Evolutionary conservation across 1,140 invertebrate genomes (phyloP), one percentile per base, ranked within the genome.

Genomic region (Mycetomoellerius zeteki): DNA sequence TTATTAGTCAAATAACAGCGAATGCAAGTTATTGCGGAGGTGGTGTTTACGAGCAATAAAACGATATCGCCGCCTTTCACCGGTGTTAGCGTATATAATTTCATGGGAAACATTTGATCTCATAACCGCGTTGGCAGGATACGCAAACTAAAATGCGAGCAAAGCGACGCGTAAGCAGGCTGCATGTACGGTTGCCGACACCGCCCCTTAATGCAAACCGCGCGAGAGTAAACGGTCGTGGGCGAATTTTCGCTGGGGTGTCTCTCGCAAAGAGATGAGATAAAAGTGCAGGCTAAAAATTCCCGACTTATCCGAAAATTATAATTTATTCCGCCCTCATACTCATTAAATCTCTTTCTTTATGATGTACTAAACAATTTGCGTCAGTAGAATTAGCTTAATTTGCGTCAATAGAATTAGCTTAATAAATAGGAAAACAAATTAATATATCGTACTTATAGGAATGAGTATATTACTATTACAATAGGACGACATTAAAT

Each of bases 71-170:
- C 37, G 24, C 54, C 54, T 62, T 33, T 84, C 24, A 37, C 24
- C 24, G 8, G 43, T 73, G 54, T 60, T 75, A 27, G 54, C 80
- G 56, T 84, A 84, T 81, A 81, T 84, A 84, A 84, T 84, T 84
- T 84, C 69, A 75, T 54, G 69, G 54, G 10, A 75, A 84, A 84
- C 80, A 84, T 84, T 84, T 84, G 80, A 84, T 84, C 69, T 84
- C 37, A 72, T 73, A 84, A 75, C 80, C 80, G 24, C 65, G 21
- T n/a, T 21, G 24, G 43, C 43, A 43, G 69, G 54, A 84, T 84
- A 67, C 58, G 69, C 54, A 62, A 84, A 75, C 80, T 84, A 84
- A 84, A 84, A 84, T 24, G 80, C 69, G 54, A 84, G 56, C 69
- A 75, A 75, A 75, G 52, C 80, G 37, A 73, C 65, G 24, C 37